phyloP scores from a whole-genome alignment of 2,888 invertebrate species.

The Euproctis similis region DNA sequence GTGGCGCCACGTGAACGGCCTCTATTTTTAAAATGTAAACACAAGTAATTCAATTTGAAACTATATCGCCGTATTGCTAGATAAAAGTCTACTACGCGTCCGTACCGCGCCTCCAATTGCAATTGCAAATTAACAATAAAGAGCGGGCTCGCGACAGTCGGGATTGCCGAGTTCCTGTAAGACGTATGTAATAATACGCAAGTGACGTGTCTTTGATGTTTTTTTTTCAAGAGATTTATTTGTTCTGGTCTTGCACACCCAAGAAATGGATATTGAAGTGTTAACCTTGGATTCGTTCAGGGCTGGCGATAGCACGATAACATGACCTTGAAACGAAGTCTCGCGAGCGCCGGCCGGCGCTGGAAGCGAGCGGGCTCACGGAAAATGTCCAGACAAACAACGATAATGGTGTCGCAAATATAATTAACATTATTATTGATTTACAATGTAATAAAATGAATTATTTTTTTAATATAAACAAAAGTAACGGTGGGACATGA shows the following conservation, averaged over 20 bases:
- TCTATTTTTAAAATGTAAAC: constrained; percentile 74
- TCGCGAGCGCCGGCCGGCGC: constrained; percentile 67
- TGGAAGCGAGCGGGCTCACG: constrained; percentile 55
- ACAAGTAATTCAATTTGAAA: constrained; percentile 65
- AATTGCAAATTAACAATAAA: constrained; percentile 61
- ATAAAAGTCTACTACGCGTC: constrained; percentile 55
- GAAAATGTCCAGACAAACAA: constrained; percentile 67
- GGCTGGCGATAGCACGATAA: constrained; percentile 71
- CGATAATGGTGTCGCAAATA: constrained; percentile 49
- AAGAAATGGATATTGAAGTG: constrained; percentile 32
- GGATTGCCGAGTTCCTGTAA: constrained; percentile 71
- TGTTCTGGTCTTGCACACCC: constrained; percentile 15
- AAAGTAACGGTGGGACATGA: too few species aligned
- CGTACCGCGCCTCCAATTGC: constrained; percentile 42
- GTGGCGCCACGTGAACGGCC: constrained; percentile 69
- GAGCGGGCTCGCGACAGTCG: constrained; percentile 51
- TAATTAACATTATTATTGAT: too few species aligned
- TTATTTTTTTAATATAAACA: too few species aligned
- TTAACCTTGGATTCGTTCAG: constrained; percentile 57
- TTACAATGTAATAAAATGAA: too few species aligned
- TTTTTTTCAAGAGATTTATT: constrained; percentile 20
- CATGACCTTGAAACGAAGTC: constrained; percentile 67
- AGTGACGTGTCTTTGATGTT: constrained; percentile 38
- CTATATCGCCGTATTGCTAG: constrained; percentile 46
- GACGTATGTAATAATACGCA: constrained; percentile 45